Evolutionary conservation across 92 coral and sea anemone species (phyloP), one percentile per base, ranked within the genome.

Genomic region (Actinostola sp.): DNA sequence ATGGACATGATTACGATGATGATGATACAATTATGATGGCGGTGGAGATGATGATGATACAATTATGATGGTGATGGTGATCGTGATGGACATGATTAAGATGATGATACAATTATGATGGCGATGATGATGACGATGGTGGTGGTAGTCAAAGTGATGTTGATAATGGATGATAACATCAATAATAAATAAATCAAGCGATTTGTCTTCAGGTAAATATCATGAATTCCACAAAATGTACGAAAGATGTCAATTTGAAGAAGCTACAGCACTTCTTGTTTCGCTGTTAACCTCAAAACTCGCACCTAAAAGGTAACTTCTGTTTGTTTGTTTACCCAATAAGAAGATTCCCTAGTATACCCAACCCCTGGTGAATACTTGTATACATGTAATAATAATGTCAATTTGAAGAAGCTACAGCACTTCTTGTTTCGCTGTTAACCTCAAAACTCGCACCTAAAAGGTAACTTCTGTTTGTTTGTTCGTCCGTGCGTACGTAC

Each of bases 371-470:
- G n/a, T n/a, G n/a, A n/a, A n/a, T n/a, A n/a, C n/a, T n/a, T n/a
- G n/a, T n/a, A n/a, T n/a, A n/a, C n/a, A 82, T 92, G 82, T 94
- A 94, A 66, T 97, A 83, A 64, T 92, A 91, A 21, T 84, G 93
- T 68, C 76, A 86, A 33, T 88, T 94, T 66, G 49, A 66, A 2
- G 90, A 85, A 19, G 97, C 98, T 46, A 90, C 90, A 1, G 71
- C 76, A n/a, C 86, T 94, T 46, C 75, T 94, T 39, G 76, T 94
- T 53, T 94, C 98, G 8, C 85, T 94, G 36, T 79, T 94, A 45
- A 88, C 98, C 17, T 94, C 98, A n/a, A 91, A 91, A 67, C 97
- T 94, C 27, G 97, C 98, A 1, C 98, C 98, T 9, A 92, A 94
- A 86, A 83, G 97, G 98, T 94, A 71, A 28, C n/a, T n/a, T n/a